Evolutionary conservation across 2,888 invertebrate genomes (phyloP), one percentile per base, ranked within the genome.

Genomic region (Oscheius sp.): DNA sequence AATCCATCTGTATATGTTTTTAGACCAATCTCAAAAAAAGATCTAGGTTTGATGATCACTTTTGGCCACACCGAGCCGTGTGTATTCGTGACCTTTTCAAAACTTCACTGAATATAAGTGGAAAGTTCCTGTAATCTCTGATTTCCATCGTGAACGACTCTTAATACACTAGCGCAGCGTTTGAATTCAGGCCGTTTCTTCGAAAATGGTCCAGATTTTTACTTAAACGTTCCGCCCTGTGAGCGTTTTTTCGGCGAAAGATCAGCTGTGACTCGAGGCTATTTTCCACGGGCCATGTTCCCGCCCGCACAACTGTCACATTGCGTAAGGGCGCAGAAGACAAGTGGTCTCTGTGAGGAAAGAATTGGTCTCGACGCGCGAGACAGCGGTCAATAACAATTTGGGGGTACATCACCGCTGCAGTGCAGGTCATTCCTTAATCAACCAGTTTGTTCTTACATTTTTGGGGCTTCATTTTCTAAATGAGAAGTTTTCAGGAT

Each of bases 351-450:
- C 21, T 21, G 48, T 32, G 65, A 33, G 50, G 35, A 53, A 68
- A 63, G 63, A 68, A 68, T 68, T 53, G 68, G 68, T 68, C 68
- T 68, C 68, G 68, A n/a, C 68, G 42, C 68, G 68, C 68, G 21
- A 68, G n/a, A n/a, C 48, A 33, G 50, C 65, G 68, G 29, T 53
- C 68, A 68, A 68, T 68, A 68, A 55, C 53, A 68, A 32, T 35
- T 37, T 13, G 48, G 63, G 53, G 48, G 42, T 48, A 42, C 48
- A 47, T 63, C 68, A 50, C 65, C 50, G 50, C 65, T 50, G 65
- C 48, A 32, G 21, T 42, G 42, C 4, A n/a, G 65, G 65, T 65
- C 65, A 65, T 50, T 65, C 51, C 11, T 33, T 60, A 42, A 62
- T 42, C 13, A 11, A 42, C 59, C 7, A 35, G 35, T 42, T n/a